phyloP scores from a whole-genome alignment of 2,113 vertebrate species.

The Hyla sarda region DNA sequence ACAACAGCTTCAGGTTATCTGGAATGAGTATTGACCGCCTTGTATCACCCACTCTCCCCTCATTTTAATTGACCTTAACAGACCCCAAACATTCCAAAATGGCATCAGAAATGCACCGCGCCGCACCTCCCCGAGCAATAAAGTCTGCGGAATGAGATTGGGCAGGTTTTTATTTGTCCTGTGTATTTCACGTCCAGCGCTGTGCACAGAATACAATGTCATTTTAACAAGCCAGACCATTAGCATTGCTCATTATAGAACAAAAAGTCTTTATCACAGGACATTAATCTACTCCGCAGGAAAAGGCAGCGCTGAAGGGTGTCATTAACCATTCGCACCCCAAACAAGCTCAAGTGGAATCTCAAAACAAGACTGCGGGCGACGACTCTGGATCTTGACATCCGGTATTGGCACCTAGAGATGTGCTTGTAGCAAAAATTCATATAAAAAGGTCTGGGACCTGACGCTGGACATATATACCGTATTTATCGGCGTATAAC shows the following conservation, averaged over 20 bases:
- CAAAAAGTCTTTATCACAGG: conserved; percentile 47
- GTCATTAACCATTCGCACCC: conserved; percentile 1
- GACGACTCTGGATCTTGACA: not conserved
- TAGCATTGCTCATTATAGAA: conserved; percentile 47
- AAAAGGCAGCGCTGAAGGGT: not conserved
- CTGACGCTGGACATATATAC: no score
- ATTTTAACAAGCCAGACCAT: conserved; percentile 35
- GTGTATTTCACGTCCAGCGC: not conserved
- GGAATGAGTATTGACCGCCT: not conserved
- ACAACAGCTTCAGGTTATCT: not conserved
- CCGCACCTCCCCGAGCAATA: not conserved
- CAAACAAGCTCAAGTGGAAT: not conserved
- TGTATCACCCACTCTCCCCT: not conserved
- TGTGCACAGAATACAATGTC: conserved; percentile 23
- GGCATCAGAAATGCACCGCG: not conserved
- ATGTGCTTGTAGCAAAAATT: not conserved
- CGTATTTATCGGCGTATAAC: no score
- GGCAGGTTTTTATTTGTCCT: conserved; percentile 12
- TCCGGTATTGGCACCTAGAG: not conserved
- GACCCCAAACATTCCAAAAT: not conserved
- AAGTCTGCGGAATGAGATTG: not conserved
- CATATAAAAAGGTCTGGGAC: no score
- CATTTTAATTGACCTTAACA: not conserved
- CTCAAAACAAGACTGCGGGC: no score
- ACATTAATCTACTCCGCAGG: conserved; percentile 48